phyloP scores from a whole-genome alignment of 2,113 vertebrate genomes.

The Promerops cafer region DNA sequence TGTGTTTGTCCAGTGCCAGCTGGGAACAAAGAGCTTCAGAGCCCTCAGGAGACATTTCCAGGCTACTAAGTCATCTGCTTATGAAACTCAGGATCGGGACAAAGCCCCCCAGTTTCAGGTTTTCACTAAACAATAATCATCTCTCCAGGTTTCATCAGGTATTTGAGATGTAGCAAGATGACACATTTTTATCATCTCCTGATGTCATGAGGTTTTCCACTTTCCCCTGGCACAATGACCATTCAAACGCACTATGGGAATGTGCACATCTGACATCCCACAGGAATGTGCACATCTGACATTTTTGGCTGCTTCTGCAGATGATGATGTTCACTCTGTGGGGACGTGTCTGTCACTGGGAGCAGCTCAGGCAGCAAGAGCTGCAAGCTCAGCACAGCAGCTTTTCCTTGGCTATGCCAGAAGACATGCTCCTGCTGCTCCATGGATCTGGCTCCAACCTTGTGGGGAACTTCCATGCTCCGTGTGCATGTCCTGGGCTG shows the following conservation, averaged over 20 bases:
- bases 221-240: not conserved
- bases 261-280: not conserved
- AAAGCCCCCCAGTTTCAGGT: not conserved
- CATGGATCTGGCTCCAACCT: accelerated
- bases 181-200: not conserved
- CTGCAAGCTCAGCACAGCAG: not conserved
- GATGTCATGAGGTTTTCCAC: not conserved
- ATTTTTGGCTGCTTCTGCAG: not conserved
- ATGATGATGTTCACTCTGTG: not conserved
- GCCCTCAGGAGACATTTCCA: accelerated
- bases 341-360: not conserved
- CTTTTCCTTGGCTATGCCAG: not conserved
- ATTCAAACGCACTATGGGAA: not conserved
- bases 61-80: not conserved
- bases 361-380: not conserved
- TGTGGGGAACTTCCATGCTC: not conserved
- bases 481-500: not conserved
- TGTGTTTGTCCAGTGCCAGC: not conserved
- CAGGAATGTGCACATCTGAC: not conserved
- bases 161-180: not conserved
- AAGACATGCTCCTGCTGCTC: not conserved
- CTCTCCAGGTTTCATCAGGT: not conserved
- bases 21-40: not conserved
- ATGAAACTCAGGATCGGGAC: not conserved
- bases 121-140: not conserved